phyloP scores from a whole-genome alignment of 2,113 vertebrate species.

The Podiceps cristatus region DNA sequence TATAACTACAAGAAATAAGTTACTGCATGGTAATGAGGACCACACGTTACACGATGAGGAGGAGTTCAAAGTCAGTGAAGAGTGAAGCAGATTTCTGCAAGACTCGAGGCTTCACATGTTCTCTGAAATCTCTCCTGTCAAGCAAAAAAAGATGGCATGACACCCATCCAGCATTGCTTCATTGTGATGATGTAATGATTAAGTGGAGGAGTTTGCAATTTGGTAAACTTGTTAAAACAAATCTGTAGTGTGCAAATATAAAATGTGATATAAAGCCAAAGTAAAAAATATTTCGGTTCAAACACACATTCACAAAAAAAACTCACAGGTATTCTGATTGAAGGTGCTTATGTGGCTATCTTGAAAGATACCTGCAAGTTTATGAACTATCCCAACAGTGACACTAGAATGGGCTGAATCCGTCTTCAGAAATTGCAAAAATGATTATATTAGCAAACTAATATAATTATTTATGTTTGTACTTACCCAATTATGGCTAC shows the following conservation, averaged over 20 bases:
- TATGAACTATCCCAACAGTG: background rate
- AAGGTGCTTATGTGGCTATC: background rate
- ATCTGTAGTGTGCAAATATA: background rate
- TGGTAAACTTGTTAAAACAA: background rate
- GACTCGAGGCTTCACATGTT: accelerated
- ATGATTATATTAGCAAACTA: background rate
- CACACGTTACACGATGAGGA: background rate
- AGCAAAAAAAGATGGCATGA: background rate
- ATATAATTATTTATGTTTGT: background rate
- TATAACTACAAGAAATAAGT: background rate
- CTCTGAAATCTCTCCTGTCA: background rate
- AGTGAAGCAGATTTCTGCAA: background rate
- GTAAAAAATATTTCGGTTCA: background rate
- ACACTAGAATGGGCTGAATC: background rate
- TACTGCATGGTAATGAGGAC: background rate
- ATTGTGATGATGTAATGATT: background rate
- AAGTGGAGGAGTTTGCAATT: background rate
- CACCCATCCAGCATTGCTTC: background rate
- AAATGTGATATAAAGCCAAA: background rate
- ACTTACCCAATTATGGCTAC: background rate
- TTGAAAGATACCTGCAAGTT: background rate
- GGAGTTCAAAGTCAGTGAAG: background rate
- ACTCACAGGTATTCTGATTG: background rate
- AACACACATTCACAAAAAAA: background rate
- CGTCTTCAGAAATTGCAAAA: background rate